These are phyloP conservation scores for Calcarius ornatus DNA, from an alignment of 2,113 vertebrate genomes.

Conservation along the genomic window DNA sequence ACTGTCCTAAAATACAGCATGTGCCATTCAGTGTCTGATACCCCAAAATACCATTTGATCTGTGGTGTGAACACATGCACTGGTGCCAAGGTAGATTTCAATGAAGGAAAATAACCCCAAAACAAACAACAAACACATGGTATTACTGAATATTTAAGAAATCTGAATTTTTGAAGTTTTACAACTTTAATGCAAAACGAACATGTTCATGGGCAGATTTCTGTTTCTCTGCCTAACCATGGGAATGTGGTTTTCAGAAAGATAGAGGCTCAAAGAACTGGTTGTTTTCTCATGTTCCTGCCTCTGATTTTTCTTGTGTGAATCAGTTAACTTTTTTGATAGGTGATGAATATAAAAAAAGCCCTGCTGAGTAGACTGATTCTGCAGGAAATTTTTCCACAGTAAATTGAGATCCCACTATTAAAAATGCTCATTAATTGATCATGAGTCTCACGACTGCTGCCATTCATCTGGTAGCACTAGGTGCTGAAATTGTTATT, in stretches of 20 bases:
- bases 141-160: background rate
- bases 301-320: background rate
- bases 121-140: background rate
- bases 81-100: background rate
- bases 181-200: background rate
- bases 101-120: background rate
- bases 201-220: background rate
- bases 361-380: background rate
- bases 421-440: background rate
- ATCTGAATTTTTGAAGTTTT: background rate
- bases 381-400: background rate
- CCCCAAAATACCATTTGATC: background rate
- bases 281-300: background rate
- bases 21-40: background rate
- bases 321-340: background rate
- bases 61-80: background rate
- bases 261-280: background rate
- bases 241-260: background rate
- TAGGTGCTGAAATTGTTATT: background rate
- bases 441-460: background rate
- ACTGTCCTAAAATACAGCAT: slow-evolving; percentile 36
- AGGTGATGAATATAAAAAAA: background rate
- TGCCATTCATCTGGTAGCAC: background rate
- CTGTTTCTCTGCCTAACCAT: background rate
- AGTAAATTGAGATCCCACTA: background rate